These are phyloP conservation scores for Sphaerophoria taeniata DNA, from an alignment of 2,888 invertebrate species.

Conservation along the genomic window DNA sequence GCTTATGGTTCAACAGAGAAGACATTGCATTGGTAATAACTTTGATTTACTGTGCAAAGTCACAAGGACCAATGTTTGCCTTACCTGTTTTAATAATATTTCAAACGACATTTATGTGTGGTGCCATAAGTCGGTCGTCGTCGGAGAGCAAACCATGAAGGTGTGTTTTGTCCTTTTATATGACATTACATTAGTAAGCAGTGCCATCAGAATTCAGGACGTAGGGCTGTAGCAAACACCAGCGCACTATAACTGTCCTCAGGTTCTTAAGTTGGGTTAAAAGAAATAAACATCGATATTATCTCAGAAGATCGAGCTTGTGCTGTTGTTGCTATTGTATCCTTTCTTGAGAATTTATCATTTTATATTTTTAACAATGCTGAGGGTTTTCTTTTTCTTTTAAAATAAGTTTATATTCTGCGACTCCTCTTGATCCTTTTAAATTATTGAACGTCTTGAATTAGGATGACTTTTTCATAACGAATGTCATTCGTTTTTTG, in stretches of 20 bases:
- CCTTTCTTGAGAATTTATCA: constrained; percentile 51
- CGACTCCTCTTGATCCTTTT: constrained; percentile 27
- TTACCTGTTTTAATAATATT: too few species aligned
- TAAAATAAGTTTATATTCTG: constrained; percentile 31
- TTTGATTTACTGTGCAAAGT: constrained; percentile 65
- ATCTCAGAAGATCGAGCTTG: constrained; percentile 23
- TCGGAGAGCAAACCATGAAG: not conserved
- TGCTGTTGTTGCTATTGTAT: not conserved
- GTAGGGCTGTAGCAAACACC: not conserved
- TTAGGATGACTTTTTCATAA: too few species aligned
- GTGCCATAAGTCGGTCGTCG: not conserved
- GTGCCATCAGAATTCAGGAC: not conserved
- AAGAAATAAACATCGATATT: constrained; percentile 46
- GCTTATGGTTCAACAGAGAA: constrained; percentile 67
- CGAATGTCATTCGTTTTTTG: constrained; percentile 13
- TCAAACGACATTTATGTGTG: not conserved
- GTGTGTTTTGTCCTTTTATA: not conserved
- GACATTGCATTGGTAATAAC: constrained; percentile 67
- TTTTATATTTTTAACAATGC: too few species aligned
- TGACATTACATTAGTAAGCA: not conserved
- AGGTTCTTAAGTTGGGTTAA: constrained; percentile 41
- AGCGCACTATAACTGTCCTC: constrained; percentile 23
- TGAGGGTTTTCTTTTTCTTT: too few species aligned
- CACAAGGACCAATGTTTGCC: constrained; percentile 41
- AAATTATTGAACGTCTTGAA: constrained; percentile 26